Evolutionary conservation across 2,113 vertebrate genomes (phyloP).

Genomic region (Paramormyrops kingsleyae): DNA sequence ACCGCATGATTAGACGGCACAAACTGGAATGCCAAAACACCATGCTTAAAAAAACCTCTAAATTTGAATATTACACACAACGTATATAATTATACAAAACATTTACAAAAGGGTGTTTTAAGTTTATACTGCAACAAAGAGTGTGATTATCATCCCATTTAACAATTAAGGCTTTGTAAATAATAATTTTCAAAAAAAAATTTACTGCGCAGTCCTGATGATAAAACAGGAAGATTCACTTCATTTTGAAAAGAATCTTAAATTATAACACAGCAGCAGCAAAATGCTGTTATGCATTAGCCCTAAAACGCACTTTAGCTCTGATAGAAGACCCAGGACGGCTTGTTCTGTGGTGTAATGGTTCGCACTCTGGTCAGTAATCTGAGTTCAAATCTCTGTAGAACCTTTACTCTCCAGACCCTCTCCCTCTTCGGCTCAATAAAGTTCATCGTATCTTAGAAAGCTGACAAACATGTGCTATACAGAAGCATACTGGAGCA

Average conservation of each 20-base stretch:
- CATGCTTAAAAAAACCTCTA: not conserved
- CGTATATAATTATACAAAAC: not conserved
- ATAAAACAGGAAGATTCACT: not conserved
- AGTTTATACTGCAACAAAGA: not conserved
- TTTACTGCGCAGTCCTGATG: not conserved
- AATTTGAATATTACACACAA: not conserved
- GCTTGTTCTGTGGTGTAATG: slow-evolving; percentile 22
- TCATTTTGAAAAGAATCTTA: not conserved
- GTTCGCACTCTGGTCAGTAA: slow-evolving; percentile 25
- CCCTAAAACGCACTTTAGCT: not conserved
- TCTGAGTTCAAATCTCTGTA: slow-evolving; percentile 25
- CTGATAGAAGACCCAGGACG: not conserved
- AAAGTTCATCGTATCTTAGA: not conserved
- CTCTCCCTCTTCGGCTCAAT: not conserved
- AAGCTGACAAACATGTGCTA: not conserved
- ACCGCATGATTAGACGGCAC: not conserved
- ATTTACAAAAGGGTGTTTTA: not conserved
- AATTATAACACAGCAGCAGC: not conserved
- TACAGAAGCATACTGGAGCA: not conserved
- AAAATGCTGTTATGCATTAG: not conserved
- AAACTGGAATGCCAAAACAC: not conserved
- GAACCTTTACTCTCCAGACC: not conserved
- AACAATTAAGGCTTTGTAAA: not conserved
- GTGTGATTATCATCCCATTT: not conserved
- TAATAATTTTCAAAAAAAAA: not conserved